Evolutionary conservation across 2,888 invertebrate species (phyloP).

Genomic region (Rhogogaster chlorosoma): DNA sequence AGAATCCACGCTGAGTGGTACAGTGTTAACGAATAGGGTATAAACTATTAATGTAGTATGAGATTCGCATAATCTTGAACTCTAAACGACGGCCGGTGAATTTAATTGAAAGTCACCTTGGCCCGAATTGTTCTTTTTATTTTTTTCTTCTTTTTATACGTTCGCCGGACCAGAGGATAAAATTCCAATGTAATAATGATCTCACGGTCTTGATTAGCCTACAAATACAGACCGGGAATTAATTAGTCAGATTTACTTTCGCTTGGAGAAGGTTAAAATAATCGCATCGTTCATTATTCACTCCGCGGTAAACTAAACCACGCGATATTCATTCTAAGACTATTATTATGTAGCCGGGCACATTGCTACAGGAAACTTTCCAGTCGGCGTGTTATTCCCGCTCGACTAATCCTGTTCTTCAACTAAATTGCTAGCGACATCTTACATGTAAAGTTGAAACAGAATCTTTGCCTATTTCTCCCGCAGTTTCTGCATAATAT

Average conservation of each 20-base stretch:
- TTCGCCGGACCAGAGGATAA: neutral
- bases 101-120: constrained; percentile 41
- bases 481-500: neutral
- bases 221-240: neutral
- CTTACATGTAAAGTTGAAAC: neutral
- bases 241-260: constrained; percentile 10
- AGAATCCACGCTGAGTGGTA: constrained; percentile 28
- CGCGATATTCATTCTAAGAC: neutral
- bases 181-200: neutral
- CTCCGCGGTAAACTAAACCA: neutral
- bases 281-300: neutral
- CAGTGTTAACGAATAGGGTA: neutral
- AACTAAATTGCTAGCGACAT: neutral
- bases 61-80: constrained; percentile 42
- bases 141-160: neutral
- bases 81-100: constrained; percentile 34
- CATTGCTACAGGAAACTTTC: constrained; percentile 25
- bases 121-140: constrained; percentile 13
- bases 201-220: neutral
- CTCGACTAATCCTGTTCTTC: neutral
- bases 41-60: neutral
- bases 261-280: neutral
- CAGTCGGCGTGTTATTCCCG: constrained; percentile 2
- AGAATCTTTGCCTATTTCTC: neutral
- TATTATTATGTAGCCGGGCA: neutral